These are phyloP conservation scores for Aradophagus sp. DNA, from an alignment of 1,140 invertebrate genomes.

Conservation along the genomic window DNA sequence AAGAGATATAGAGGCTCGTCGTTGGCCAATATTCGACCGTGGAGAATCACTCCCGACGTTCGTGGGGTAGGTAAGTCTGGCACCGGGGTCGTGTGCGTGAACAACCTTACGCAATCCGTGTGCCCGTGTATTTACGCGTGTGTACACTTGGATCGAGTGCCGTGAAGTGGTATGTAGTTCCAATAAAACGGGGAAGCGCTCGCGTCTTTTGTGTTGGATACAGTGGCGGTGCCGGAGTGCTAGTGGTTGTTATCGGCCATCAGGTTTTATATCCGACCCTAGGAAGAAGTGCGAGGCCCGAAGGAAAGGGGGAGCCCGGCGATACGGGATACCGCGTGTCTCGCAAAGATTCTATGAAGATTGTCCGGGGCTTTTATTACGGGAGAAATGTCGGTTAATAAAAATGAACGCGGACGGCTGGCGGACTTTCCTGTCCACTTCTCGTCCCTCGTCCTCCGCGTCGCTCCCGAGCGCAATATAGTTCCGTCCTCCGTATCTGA, in stretches of 20 bases:
- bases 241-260: constrained; percentile 76
- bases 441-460: constrained; percentile 44
- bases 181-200: constrained; percentile 76
- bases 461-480: constrained; percentile 45
- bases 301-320: constrained; percentile 60
- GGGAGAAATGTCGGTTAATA: constrained; percentile 76
- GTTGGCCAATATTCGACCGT: constrained; percentile 15
- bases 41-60: constrained; percentile 47
- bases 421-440: constrained; percentile 47
- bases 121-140: constrained; percentile 22
- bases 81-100: constrained; percentile 12
- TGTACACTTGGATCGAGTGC: constrained; percentile 50
- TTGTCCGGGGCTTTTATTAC: constrained; percentile 75
- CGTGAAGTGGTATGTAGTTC: constrained; percentile 72
- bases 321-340: constrained; percentile 75
- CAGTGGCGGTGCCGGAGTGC: constrained; percentile 66
- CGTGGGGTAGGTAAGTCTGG: constrained; percentile 48
- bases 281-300: constrained; percentile 51
- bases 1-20: constrained; percentile 26
- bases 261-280: constrained; percentile 74
- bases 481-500: constrained; percentile 48
- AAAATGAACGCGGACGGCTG: constrained; percentile 72
- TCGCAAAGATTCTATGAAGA: constrained; percentile 76
- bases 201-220: constrained; percentile 74
- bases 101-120: constrained; percentile 21